Evolutionary conservation across 2,797 vertebrate genomes (phyloP), one percentile per base, ranked within the genome.

Genomic region (Kryptolebias ocellatus): DNA sequence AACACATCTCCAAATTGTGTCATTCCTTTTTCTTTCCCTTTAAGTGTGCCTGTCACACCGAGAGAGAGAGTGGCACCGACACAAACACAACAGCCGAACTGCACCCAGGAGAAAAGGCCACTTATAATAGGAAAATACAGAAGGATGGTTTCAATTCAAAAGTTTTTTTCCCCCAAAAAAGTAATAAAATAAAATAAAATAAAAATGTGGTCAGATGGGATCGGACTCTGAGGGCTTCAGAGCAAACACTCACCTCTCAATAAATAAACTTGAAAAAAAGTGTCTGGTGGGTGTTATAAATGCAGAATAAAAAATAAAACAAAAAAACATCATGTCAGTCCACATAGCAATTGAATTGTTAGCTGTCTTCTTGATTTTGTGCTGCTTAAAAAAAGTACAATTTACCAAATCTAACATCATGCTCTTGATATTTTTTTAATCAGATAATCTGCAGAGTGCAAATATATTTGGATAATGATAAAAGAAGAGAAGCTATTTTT

Each of bases 71-170:
- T 61, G 17, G 72, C 67, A 46, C 75, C 54, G 86, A 81, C 70
- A 86, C 85, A 85, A 83, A 87, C 87, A 87, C 50, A 79, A 39
- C 61, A 74, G 61, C 68, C 82, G 49, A 86, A 83, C 82, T 80
- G 72, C 53, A 28, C 88, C 80, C 81, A 50, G 50, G 86, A 84
- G 88, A 87, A 86, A 76, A 84, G 76, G 47, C 59, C 80, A 83
- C 81, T 87, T 84, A 76, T 27, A 89, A 88, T 84, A 87, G 89
- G 87, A 90, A 90, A 88, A 85, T 81, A 76, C 83, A 74, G 66
- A 78, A 67, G 70, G 77, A 86, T 83, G 67, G 62, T 65, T 86
- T 84, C 60, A 67, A 63, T 87, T 72, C 73, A 70, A 76, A 80
- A 64, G 37, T 53, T 53, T 80, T 73, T 79, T 73, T 78, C 80